Conservation (phyloP, 2,113 vertebrate genomes). For the Ornithorhynchus anatinus region DNA sequence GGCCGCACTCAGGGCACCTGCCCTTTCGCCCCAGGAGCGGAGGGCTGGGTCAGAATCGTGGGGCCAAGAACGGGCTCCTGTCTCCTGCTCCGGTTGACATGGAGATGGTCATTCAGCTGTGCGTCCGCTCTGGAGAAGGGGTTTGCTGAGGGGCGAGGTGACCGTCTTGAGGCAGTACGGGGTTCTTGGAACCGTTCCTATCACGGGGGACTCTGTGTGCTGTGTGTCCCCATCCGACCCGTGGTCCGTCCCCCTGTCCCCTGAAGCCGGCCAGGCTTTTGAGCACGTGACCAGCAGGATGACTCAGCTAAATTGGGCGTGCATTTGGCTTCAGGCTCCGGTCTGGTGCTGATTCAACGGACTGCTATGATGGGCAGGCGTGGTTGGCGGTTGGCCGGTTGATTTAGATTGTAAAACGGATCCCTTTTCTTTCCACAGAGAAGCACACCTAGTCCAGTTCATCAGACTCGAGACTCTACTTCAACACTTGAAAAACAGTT, state of each 20-base stretch:
- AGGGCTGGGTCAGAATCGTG: too few species aligned
- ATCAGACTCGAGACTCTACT: conserved; percentile 74
- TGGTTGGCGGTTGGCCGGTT: rapidly evolving
- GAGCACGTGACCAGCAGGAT: neutral
- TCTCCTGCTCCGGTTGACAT: too few species aligned
- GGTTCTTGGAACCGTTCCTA: neutral
- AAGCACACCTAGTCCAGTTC: conserved; percentile 93
- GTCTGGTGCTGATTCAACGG: neutral
- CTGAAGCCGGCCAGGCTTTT: neutral
- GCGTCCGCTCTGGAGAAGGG: too few species aligned
- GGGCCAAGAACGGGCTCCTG: too few species aligned
- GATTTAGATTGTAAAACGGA: conserved; percentile 1
- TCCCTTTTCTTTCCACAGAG: conserved; percentile 75
- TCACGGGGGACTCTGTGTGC: neutral
- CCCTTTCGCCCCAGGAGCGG: too few species aligned
- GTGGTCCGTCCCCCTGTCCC: neutral
- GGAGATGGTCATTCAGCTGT: too few species aligned
- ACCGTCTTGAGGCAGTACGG: rapidly evolving
- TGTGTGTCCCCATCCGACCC: neutral
- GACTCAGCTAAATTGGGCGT: neutral
- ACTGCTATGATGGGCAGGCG: neutral
- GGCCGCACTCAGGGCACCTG: too few species aligned
- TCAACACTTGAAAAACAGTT: conserved; percentile 77
- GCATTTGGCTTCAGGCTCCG: neutral
- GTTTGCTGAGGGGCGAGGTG: too few species aligned